A percentile compares a stretch with the other conserved stretches of the same genome.
These are phyloP conservation scores for Phrixothrix hirtus DNA, from an alignment of 2,888 invertebrate species.

Conservation along the genomic window DNA sequence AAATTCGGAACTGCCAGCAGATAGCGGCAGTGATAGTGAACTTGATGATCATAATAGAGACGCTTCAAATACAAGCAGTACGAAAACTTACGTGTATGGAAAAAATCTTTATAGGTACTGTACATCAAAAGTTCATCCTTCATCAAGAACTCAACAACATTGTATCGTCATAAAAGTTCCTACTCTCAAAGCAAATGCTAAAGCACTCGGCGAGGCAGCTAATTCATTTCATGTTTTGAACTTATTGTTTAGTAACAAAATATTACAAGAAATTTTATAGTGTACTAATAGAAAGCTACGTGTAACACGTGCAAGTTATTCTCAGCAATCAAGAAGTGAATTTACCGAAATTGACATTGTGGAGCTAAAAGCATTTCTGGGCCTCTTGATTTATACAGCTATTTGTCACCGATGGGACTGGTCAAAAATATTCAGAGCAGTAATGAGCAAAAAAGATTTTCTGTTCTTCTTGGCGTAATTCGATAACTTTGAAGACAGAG, in stretches of 20 bases:
- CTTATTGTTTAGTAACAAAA: background rate
- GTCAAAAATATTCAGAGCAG: background rate
- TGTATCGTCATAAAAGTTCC: background rate
- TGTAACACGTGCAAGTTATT: background rate
- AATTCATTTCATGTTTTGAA: background rate
- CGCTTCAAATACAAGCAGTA: too few relatives aligned
- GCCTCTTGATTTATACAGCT: background rate
- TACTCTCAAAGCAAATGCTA: background rate
- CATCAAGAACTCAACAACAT: background rate
- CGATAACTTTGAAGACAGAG: background rate
- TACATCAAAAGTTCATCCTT: background rate
- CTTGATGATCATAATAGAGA: too few relatives aligned
- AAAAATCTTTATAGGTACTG: slow-evolving; percentile 7
- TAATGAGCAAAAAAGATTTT: background rate
- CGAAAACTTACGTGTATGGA: slow-evolving; percentile 4
- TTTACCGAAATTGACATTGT: background rate
- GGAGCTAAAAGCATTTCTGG: background rate
- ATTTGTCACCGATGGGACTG: too few relatives aligned
- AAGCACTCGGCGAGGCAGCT: background rate
- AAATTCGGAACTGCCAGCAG: too few relatives aligned
- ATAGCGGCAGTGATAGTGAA: too few relatives aligned
- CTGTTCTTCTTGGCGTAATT: background rate
- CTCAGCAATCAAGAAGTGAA: background rate
- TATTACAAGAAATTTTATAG: background rate
- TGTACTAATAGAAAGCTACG: background rate